These are phyloP conservation scores for Mus spicilegus DNA, from an alignment of 2,113 vertebrate species.

Conservation along the genomic window DNA sequence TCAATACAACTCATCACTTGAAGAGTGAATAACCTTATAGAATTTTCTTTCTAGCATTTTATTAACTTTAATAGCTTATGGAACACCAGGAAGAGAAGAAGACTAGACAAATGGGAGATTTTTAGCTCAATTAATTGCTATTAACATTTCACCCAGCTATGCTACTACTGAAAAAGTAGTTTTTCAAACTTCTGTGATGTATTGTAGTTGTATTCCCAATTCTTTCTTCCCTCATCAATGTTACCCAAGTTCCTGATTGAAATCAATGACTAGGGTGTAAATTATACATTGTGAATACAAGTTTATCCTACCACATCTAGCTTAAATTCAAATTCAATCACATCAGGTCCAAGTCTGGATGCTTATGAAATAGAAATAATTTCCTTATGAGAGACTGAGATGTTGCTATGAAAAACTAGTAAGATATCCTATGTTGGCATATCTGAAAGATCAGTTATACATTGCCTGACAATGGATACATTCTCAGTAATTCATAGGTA, in stretches of 20 bases:
- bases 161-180: background rate
- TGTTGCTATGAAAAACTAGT: background rate
- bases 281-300: background rate
- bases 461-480: background rate
- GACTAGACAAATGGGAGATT: background rate
- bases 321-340: conserved; percentile 52
- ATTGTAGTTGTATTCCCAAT: background rate
- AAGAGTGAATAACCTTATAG: background rate
- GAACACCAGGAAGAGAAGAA: conserved; percentile 13
- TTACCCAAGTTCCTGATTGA: background rate
- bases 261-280: conserved; percentile 12
- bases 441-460: background rate
- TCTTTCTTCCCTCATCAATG: background rate
- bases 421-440: background rate
- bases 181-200: background rate
- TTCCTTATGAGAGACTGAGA: background rate
- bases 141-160: conserved; percentile 21
- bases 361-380: background rate
- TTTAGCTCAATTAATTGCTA: conserved; percentile 24
- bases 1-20: conserved; percentile 2
- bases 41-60: conserved; percentile 19
- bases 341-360: background rate
- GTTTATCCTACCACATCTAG: background rate
- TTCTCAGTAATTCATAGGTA: background rate
- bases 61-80: background rate